Evolutionary conservation across 1,140 invertebrate species (phyloP).

Genomic region (Musca vetustissima): DNA sequence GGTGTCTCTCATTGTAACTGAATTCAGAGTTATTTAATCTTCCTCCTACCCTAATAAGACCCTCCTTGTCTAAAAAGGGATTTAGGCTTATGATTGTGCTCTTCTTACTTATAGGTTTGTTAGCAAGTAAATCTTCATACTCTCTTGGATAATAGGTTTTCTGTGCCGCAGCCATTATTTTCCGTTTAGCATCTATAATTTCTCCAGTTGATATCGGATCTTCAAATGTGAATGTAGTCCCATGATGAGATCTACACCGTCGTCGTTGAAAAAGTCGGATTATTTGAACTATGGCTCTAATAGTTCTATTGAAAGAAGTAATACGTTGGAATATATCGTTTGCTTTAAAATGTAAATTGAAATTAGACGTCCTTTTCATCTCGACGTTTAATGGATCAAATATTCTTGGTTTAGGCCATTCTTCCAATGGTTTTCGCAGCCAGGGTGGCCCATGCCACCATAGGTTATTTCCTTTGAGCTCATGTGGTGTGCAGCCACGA

Average conservation of each 20-base stretch:
- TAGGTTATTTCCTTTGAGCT: constrained; percentile 26
- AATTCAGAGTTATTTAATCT: constrained; percentile 7
- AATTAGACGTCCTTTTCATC: background rate
- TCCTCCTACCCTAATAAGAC: background rate
- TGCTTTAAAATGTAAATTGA: background rate
- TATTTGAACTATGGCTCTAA: background rate
- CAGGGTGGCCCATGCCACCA: constrained; percentile 40
- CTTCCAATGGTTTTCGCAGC: constrained; percentile 7
- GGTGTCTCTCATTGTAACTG: background rate
- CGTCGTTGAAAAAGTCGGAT: background rate
- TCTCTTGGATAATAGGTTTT: background rate
- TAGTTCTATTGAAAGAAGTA: background rate
- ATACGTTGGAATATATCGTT: background rate
- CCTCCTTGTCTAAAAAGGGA: constrained; percentile 6
- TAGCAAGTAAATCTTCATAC: background rate
- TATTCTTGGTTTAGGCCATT: background rate
- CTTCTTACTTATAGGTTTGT: background rate
- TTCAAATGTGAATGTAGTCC: too few relatives aligned
- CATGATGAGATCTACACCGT: too few relatives aligned
- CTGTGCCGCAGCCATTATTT: background rate
- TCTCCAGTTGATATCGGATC: too few relatives aligned
- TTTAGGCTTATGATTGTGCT: background rate
- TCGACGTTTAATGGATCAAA: background rate
- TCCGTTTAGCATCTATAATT: too few relatives aligned
- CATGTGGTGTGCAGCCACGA: background rate